Evolutionary conservation across 2,888 invertebrate species (phyloP), one percentile per base, ranked within the genome.

Genomic region (Anorthoa munda): DNA sequence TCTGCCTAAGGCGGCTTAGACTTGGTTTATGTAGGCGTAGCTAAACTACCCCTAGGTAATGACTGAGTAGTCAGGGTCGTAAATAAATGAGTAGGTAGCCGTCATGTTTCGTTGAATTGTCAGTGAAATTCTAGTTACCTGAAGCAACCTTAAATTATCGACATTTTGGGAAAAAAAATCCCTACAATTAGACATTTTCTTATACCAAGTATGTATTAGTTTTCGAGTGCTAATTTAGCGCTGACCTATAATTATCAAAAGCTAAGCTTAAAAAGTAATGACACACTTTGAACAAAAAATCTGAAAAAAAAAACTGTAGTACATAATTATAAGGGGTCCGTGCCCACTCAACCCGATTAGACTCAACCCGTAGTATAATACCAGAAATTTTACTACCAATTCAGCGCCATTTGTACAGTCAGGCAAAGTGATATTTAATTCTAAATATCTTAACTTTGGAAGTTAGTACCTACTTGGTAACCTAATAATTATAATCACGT

Each of bases 1-100:
- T 48, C 0, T 56, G 3, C 21, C 15, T 50, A 5, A 55, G 21
- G 46, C 31, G 2, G n/a, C 5, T 67, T 55, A 13, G 15, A 69
- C 26, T 21, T 45, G 50, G 12, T 50, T 39, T 45, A 60, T 55
- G 21, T 55, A 12, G 17, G 23, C 7, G 17, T 53, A 80, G 23
- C 13, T 67, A 59, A n/a, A 56, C 51, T 56, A 61, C 12, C 31
- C 48, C 45, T 31, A 2, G 26, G 46, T 70, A 64, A 66, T 67
- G 18, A 66, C 45, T 7, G 31, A 64, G 64, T 65, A 56, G 50
- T 63, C 21, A 64, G 15, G 21, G 11, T 48, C 46, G 46, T 77
- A 65, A 77, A 77, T 71, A 77, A 82, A 70, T 77, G 7, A 56
- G 75, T 60, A 51, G 50, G 26, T 46, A 70, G 13, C 17, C n/a